A percentile compares a stretch with the other conserved stretches of the same genome.
Conservation (phyloP, 2,113 vertebrate species). For the Anarhynchus alexandrinus region DNA sequence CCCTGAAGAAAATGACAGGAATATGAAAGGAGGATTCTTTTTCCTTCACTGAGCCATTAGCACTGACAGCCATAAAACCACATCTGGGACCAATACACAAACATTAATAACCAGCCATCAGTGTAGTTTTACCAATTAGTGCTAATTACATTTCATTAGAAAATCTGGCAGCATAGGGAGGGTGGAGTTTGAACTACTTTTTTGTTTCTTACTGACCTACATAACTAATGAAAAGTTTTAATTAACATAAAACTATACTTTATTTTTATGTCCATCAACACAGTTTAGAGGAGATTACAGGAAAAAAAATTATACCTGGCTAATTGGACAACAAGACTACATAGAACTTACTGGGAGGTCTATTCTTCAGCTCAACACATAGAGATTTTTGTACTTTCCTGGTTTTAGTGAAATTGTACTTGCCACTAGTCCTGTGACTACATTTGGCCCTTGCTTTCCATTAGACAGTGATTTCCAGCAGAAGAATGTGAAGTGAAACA, state of each 20-base stretch:
- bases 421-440: background rate
- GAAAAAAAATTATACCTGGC: background rate
- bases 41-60: background rate
- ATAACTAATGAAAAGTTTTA: slow-evolving; percentile 22
- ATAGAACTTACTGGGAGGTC: background rate
- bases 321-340: background rate
- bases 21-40: background rate
- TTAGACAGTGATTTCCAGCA: background rate
- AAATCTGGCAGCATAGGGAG: background rate
- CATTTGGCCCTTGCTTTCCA: background rate
- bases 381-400: background rate
- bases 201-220: background rate
- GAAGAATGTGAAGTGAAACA: background rate
- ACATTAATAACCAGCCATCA: background rate
- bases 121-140: background rate
- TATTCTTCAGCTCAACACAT: background rate
- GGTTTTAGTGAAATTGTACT: background rate
- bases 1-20: background rate
- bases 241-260: background rate
- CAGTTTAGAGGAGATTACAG: background rate
- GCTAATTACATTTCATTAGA: slow-evolving; percentile 26
- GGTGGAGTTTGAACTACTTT: background rate
- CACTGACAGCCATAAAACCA: background rate
- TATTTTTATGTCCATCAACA: background rate
- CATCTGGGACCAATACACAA: slow-evolving; percentile 14